Evolutionary conservation across 2,888 invertebrate species (phyloP).

Genomic region (Blomia tropicalis): DNA sequence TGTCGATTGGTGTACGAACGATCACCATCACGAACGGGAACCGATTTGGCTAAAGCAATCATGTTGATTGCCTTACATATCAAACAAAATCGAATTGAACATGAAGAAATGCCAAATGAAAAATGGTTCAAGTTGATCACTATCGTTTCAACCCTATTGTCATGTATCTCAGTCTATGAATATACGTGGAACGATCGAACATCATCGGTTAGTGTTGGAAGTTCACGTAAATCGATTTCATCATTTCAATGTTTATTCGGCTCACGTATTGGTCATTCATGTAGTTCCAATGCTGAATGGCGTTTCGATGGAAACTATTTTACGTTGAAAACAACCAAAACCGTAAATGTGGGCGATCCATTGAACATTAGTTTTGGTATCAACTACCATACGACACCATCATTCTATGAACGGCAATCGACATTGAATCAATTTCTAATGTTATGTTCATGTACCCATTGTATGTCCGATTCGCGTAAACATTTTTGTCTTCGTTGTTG

Average conservation of each 20-base stretch:
- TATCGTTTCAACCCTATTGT: neutral
- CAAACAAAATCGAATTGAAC: neutral
- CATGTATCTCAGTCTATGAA: neutral
- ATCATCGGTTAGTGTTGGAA: no score
- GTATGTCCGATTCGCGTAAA: neutral
- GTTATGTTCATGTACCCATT: neutral
- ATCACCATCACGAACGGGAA: neutral
- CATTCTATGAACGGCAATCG: neutral
- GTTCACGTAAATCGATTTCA: neutral
- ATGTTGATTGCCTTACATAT: neutral
- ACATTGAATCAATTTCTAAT: neutral
- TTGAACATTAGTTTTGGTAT: neutral
- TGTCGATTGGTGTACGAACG: neutral
- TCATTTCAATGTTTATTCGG: neutral
- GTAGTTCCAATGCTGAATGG: constrained; percentile 1
- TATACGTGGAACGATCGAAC: neutral
- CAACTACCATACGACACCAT: neutral
- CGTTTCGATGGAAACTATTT: neutral
- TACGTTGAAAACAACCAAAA: neutral
- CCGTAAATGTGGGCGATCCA: neutral
- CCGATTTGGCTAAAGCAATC: neutral
- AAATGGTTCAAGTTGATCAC: neutral
- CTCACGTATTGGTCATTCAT: neutral
- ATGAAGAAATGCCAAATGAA: neutral
- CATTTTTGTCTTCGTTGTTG: neutral